Evolutionary conservation across 1,140 invertebrate genomes (phyloP), one percentile per base, ranked within the genome.

Genomic region (Lordiphosa mommai): DNA sequence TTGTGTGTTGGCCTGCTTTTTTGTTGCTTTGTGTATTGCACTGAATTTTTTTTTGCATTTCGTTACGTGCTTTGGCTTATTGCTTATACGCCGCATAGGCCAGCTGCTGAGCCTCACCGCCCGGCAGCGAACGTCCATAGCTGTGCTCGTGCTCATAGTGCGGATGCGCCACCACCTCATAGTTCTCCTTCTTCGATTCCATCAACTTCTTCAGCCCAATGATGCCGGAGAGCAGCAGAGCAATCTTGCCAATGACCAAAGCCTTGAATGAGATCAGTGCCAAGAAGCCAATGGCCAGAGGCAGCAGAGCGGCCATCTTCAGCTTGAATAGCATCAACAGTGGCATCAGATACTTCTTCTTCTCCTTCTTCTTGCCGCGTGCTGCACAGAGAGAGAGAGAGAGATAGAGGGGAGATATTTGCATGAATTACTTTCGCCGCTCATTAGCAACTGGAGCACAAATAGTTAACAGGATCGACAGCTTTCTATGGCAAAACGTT

Each of bases 251-350:
- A 64, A 95, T 91, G 38, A 95, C 90, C 44, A 96, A 90, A 10
- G 95, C 95, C 90, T 96, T 96, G 90, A 95, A 93, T 4, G 94
- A 94, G 23, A 95, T 90, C n/a, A 96, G 90, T 5, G 94, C 95
- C 47, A 96, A 91, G 77, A 92, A 93, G 59, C 94, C 95, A 8
- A 96, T 91, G 59, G 93, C 92, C 52, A 96, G 90, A 12, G 94
- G 94, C 69, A 95, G 93, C 17, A 96, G 90, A 12, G 93, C 92
- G 49, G 93, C 93, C 53, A 94, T 93, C 90, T 96, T 96, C 85
- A 95, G 86, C 85, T 95, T 94, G 82, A 95, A 89, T 36, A 96
- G 91, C 52, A 95, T 90, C 23, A 95, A 90, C 46, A 96, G 90
- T 14, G 94, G 93, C 67, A 94, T 76, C 63, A 95, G 91, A 87